Evolutionary conservation across 2,113 vertebrate species (phyloP).

Genomic region (Pedionomus torquatus): DNA sequence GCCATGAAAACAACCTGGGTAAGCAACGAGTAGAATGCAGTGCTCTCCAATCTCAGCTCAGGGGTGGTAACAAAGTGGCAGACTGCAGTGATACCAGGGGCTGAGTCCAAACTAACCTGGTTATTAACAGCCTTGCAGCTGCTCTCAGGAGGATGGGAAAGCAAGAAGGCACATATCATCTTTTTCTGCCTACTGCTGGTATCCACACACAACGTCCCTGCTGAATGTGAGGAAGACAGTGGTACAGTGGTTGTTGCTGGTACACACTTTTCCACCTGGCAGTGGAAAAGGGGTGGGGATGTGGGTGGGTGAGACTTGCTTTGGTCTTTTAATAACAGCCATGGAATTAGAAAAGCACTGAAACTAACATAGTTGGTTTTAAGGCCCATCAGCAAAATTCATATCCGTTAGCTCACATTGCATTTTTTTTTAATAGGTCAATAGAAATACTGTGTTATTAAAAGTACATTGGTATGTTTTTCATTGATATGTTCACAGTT

Average conservation of each 20-base stretch:
- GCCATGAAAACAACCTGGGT: not conserved
- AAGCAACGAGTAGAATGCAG: not conserved
- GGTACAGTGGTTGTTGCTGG: fast-evolving
- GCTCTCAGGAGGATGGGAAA: too few relatives aligned
- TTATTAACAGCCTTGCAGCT: not conserved
- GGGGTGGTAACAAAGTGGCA: not conserved
- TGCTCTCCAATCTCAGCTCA: not conserved
- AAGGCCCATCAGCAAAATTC: not conserved
- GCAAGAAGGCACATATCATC: not conserved
- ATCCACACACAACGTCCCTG: fast-evolving
- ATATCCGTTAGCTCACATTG: not conserved
- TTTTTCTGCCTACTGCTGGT: not conserved
- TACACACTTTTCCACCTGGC: not conserved
- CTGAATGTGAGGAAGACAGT: fast-evolving
- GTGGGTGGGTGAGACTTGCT: not conserved
- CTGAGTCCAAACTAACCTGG: not conserved
- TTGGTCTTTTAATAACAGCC: not conserved
- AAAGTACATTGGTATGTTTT: not conserved
- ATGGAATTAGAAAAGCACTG: not conserved
- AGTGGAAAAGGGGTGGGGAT: not conserved
- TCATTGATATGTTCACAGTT: not conserved
- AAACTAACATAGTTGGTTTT: not conserved
- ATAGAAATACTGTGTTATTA: not conserved
- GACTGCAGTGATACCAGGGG: not conserved
- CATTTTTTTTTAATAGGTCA: not conserved